Evolutionary conservation across 2,797 vertebrate species (phyloP), one percentile per base, ranked within the genome.

Genomic region (Microcaecilia unicolor): DNA sequence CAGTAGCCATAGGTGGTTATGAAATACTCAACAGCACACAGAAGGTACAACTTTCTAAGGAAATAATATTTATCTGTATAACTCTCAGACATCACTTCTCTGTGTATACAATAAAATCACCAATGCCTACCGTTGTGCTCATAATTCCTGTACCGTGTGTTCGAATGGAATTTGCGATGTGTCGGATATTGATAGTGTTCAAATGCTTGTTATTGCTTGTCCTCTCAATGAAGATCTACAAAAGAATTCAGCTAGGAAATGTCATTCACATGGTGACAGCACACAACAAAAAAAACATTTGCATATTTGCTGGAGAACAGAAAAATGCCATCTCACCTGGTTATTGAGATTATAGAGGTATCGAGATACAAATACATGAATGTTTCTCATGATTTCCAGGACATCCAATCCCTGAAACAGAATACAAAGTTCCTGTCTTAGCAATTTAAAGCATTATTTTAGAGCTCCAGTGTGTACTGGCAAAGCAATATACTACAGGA

Each of bases 301-400:
- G 5, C 36, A n/a, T 31, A 25, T 15, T 27, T 15, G 12, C 7
- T 15, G 17, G 8, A 6, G 16, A 31, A n/a, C n/a, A n/a, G 9
- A 39, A 28, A n/a, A n/a, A 27, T 11, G 40, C 7, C 3, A 16
- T 6, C 69, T 71, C 46, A 88, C 96, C 88, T 99, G 96, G 73
- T 99, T 99, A 78, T 99, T 99, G 41, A 99, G 88, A 72, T 99
- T 98, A 72, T 98, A 99, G 47, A 98, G 91, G 59, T 97, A 99
- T 39, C 92, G 90, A 1, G 95, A 98, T 28, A 99, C 96, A 78
- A 99, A 99, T 13, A 99, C 90, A 15, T 99, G 96, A 64, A 99
- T 99, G 69, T 99, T 99, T 73, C 96, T 92, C 96, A 99, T 99
- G 53, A 99, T 98, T 80, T 99, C 95, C 71, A 99, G 62, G 52